Conservation (phyloP, 2,888 invertebrate genomes). For the Cylloceria caligata region DNA sequence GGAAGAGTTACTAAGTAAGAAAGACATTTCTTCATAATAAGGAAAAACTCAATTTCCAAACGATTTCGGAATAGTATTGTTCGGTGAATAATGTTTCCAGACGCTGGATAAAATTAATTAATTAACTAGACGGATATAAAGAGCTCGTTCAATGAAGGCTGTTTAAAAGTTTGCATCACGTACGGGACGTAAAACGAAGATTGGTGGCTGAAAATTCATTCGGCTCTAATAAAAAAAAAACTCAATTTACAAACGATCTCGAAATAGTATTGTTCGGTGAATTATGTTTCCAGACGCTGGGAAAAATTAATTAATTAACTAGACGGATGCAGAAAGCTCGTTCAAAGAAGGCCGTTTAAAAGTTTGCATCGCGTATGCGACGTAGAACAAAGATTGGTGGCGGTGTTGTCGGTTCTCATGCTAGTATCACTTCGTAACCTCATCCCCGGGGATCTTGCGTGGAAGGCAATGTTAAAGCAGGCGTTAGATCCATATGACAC, state of each 20-base stretch:
- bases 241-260: background rate
- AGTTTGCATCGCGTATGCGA: constrained; percentile 13
- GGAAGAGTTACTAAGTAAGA: no score
- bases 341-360: background rate
- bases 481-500: constrained; percentile 41
- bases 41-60: constrained; percentile 20
- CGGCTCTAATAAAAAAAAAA: no score
- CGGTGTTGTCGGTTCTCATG: background rate
- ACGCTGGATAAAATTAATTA: constrained; percentile 27
- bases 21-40: no score
- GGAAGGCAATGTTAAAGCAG: constrained; percentile 38
- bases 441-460: constrained; percentile 34
- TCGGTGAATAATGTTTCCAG: constrained; percentile 31
- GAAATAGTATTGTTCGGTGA: background rate
- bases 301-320: constrained; percentile 24
- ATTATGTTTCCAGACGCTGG: constrained; percentile 43
- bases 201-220: background rate
- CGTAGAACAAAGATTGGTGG: constrained; percentile 2
- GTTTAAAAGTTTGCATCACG: constrained; percentile 18
- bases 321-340: background rate
- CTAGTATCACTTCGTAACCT: constrained; percentile 10
- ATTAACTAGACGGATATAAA: constrained; percentile 1
- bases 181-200: constrained; percentile 24
- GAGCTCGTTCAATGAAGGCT: background rate
- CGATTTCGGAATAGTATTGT: background rate